Conservation (phyloP, 2,113 vertebrate species). For the Panthera leo region DNA sequence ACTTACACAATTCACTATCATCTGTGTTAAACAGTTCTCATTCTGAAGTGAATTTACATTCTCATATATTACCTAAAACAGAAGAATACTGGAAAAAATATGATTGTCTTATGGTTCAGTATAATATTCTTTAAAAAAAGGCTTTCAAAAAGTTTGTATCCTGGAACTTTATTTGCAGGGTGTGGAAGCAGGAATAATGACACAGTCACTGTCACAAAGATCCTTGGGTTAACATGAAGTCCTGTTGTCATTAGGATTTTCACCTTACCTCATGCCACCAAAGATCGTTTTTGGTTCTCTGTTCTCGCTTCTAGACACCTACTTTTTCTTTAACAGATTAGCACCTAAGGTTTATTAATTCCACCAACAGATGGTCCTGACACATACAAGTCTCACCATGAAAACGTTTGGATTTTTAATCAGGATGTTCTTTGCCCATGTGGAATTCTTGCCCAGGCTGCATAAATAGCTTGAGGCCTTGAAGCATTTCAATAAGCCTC, state of each 20-base stretch:
- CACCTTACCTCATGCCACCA: neutral
- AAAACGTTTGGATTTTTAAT: conserved; percentile 51
- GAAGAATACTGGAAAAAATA: neutral
- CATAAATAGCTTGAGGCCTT: neutral
- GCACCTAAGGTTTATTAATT: conserved; percentile 41
- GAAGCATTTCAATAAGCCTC: neutral
- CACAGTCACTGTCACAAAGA: neutral
- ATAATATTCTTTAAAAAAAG: neutral
- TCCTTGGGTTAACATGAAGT: neutral
- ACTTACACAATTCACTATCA: neutral
- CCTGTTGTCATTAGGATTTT: neutral
- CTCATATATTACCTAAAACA: no score
- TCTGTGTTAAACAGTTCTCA: neutral
- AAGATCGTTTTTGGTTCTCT: conserved; percentile 8
- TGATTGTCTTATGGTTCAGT: neutral
- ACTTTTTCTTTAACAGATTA: conserved; percentile 44
- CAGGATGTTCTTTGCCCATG: neutral
- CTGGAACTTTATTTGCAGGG: neutral
- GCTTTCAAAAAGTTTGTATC: neutral
- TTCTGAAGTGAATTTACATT: neutral
- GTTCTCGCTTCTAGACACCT: neutral
- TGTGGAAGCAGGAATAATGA: neutral
- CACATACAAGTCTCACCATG: neutral
- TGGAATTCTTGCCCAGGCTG: neutral
- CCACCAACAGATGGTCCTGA: conserved; percentile 55